Conservation (phyloP, 2,888 invertebrate genomes). For the Dicyrtomina minuta region DNA sequence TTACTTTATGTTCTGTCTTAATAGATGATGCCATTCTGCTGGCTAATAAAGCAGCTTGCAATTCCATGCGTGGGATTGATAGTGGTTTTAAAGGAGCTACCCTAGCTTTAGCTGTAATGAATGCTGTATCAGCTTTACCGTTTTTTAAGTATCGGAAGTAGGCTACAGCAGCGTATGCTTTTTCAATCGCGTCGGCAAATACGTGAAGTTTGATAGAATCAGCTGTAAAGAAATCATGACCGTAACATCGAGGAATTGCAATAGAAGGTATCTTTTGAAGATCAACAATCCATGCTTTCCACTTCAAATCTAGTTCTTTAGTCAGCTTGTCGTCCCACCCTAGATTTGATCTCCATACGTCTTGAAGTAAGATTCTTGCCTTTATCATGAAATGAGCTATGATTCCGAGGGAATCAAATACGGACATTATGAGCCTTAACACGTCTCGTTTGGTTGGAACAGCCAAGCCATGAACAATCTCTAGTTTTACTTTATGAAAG, state of each 20-base stretch:
- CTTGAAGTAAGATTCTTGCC: conserved; percentile 53
- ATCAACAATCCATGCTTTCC: conserved; percentile 37
- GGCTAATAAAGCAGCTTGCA: conserved; percentile 17
- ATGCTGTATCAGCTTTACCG: neutral
- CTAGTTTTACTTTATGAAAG: conserved; percentile 9
- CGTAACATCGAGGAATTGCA: conserved; percentile 33
- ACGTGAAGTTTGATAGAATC: conserved; percentile 4
- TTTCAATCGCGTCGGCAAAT: neutral
- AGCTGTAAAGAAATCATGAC: neutral
- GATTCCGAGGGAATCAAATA: conserved; percentile 52
- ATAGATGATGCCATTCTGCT: conserved; percentile 2
- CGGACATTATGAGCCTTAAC: conserved; percentile 46
- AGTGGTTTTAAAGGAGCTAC: conserved; percentile 18
- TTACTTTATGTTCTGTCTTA: neutral
- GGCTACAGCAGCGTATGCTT: conserved; percentile 13
- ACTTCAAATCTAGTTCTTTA: neutral
- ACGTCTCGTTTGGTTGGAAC: conserved; percentile 51
- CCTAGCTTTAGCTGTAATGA: neutral
- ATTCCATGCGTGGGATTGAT: conserved; percentile 11
- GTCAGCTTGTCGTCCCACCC: conserved; percentile 53
- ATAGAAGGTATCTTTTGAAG: conserved; percentile 11
- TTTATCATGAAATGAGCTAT: conserved; percentile 39
- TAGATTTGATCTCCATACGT: conserved; percentile 50
- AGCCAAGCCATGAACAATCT: neutral
- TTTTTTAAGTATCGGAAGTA: conserved; percentile 1